Evolutionary conservation across 2,888 invertebrate species (phyloP), one percentile per base, ranked within the genome.

Genomic region (Tinea trinotella): DNA sequence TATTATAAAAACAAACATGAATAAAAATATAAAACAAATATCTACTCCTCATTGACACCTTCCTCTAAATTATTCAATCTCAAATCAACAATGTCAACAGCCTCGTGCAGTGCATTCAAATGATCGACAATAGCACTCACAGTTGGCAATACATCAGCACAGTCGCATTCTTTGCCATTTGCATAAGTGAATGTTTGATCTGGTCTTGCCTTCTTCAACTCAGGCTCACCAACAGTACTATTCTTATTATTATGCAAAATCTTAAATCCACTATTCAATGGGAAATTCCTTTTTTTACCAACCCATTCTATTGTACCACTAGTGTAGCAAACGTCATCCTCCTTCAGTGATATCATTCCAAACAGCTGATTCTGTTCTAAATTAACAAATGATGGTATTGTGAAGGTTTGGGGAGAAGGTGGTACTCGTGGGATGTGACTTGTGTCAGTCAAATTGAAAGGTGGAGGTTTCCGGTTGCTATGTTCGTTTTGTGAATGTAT

Each of bases 71-170:
- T 77, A 52, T 77, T 86, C 10, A 90, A 70, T 58, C 89, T 75
- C 61, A 88, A 69, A 60, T 89, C 88, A 53, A 90, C 76, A 54
- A 87, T 61, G 59, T 84, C 77, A n/a, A 89, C 77, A 46, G 87
- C 88, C 63, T 88, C 84, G 63, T 87, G 86, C 7, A 89, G 69
- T 10, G 85, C 85, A 71, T 87, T 87, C 52, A 90, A 71, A 67
- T 89, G 88, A 57, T 87, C 84, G 56, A 84, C 84, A 61, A 89
- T 80, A 40, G 82, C 82, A 77, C 86, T 81, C 1, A 88, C 78
- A 57, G 84, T 84, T 40, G 85, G 84, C 55, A 85, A 60, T 15
- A 84, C 74, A 70, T 83, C 76, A 53, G 75, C 76, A 74, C 82
- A 82, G 56, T 80, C 72, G 71, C 82, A 82, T 55, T 74, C 74